Base-by-base conservation (phyloP, 2,888 invertebrate genomes). In the Heliconius hortense region DNA sequence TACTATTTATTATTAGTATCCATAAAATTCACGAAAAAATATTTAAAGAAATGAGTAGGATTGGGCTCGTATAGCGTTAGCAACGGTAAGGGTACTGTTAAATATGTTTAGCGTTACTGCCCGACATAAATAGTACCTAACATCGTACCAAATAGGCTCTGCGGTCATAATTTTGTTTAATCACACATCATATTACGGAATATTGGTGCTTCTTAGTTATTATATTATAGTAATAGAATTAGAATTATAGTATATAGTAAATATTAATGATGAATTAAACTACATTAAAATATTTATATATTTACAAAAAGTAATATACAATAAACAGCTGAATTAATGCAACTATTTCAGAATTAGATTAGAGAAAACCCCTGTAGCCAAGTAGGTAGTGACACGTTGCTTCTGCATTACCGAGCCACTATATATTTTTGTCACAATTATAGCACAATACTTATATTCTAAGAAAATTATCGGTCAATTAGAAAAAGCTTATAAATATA, bases 61-160 rank as follows among this genome's bases (percentile, higher is more conserved):
- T 75, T 64, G 68, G 74, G 80, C 81, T 74, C 11, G 39, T 71
- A 43, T 21, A 71, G 3, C 59, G 39, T 35, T 39, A 60, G 24
- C 26, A 71, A 35, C 18, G 60, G 59, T 60, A 39, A 53, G 64
- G 73, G 59, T 73, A 70, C 73, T 62, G 66, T 76, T 35, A 76
- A 76, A 76, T 70, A 73, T 66, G 69, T 69, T 74, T 62, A 43
- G 28, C 48, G 68, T 62, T 53, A 63, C 69, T 48, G 60, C 63
- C 28, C 31, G 60, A 60, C 60, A 26, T 60, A 39, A 71, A 71
- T 60, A 71, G 39, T 35, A 26, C 26, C 70, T 60, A 71, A 39
- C 60, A 60, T 39, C 35, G 26, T 60, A 60, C 59, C 71, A 60
- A 60, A 39, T 71, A 71, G 71, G 26, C 71, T 39, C 11, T 4